Evolutionary conservation across 2,113 vertebrate genomes (phyloP).

Genomic region (Pristiophorus japonicus): DNA sequence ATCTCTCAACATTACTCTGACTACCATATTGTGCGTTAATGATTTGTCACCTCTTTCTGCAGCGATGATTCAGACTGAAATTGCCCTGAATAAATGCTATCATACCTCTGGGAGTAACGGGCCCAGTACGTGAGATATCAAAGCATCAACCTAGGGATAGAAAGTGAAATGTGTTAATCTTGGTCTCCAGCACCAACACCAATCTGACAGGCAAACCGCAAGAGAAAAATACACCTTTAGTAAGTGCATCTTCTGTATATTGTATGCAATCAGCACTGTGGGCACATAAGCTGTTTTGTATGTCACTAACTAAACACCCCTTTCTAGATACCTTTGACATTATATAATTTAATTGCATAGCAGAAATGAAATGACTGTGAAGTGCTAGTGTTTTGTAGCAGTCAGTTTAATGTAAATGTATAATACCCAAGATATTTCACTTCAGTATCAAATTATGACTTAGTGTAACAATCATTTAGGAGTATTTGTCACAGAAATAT

Average conservation of each 20-base stretch:
- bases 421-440: background rate
- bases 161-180: background rate
- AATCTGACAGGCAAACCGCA: background rate
- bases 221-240: background rate
- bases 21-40: slow-evolving; percentile 30
- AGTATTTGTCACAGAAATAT: background rate
- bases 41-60: slow-evolving; percentile 12
- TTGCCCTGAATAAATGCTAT: slow-evolving; percentile 1
- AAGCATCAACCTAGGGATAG: background rate
- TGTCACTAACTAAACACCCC: background rate
- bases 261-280: background rate
- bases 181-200: background rate
- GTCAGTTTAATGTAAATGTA: background rate
- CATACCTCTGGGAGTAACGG: background rate
- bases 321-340: slow-evolving; percentile 15
- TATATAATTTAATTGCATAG: slow-evolving; percentile 15
- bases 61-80: background rate
- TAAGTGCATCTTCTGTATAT: background rate
- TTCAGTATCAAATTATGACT: background rate
- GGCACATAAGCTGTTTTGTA: background rate
- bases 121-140: background rate
- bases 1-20: slow-evolving; percentile 27
- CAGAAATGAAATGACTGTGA: background rate
- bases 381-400: background rate
- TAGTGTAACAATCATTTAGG: background rate